phyloP scores from a whole-genome alignment of 2,113 vertebrate genomes.

The Maccullochella peelii region DNA sequence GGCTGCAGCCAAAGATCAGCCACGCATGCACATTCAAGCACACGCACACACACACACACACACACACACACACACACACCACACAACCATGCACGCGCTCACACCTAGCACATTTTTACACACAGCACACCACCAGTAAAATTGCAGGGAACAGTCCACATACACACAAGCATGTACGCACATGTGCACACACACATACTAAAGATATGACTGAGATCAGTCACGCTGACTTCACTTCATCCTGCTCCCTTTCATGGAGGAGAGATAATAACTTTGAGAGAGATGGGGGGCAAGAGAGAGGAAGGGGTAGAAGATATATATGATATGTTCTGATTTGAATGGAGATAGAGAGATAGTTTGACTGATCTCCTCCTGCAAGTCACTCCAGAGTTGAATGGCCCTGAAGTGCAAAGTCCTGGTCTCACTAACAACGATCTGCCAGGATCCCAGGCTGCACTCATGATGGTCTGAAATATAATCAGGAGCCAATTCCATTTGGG shows the following conservation, averaged over 20 bases:
- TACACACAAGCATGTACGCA: slow-evolving; percentile 1
- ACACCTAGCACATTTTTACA: neutral
- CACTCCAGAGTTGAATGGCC: neutral
- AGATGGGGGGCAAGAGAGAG: neutral
- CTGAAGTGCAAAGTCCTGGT: neutral
- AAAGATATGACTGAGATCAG: slow-evolving; percentile 45
- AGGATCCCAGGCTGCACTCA: neutral
- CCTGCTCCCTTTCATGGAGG: slow-evolving; percentile 9
- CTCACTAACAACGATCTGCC: neutral
- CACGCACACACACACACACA: neutral
- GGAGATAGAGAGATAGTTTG: neutral
- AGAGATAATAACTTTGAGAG: slow-evolving; percentile 25
- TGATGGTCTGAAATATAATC: neutral
- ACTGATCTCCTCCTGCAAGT: neutral
- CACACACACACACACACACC: neutral
- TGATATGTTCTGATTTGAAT: neutral
- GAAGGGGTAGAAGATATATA: neutral
- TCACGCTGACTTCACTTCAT: slow-evolving; percentile 46
- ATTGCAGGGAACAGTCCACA: neutral
- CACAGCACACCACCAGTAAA: slow-evolving; percentile 26
- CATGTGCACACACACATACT: neutral
- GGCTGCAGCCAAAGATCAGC: slow-evolving; percentile 47
- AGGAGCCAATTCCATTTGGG: neutral
- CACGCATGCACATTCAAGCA: slow-evolving; percentile 26
- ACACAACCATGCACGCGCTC: neutral